These are phyloP conservation scores for Maniola jurtina DNA, from an alignment of 1,140 invertebrate species.

Conservation along the genomic window DNA sequence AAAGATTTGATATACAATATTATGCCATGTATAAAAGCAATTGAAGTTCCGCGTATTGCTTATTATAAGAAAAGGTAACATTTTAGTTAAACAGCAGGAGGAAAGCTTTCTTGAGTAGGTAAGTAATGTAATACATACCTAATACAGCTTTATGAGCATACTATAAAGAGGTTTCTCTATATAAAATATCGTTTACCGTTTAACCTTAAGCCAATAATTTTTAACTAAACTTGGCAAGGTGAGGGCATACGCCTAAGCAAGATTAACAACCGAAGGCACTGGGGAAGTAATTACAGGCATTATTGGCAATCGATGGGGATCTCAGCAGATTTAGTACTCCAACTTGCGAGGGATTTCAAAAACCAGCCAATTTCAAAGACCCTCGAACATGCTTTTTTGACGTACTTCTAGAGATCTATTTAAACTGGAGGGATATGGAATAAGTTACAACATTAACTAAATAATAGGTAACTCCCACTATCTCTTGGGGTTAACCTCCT, in stretches of 20 bases:
- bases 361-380: constrained; percentile 35
- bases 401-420: constrained; percentile 17
- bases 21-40: too few relatives aligned
- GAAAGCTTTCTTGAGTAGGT: too few relatives aligned
- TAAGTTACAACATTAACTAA: constrained; percentile 42
- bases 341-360: constrained; percentile 41
- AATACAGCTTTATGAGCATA: too few relatives aligned
- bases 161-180: neutral
- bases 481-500: constrained; percentile 39
- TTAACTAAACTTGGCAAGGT: constrained; percentile 41
- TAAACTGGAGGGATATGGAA: constrained; percentile 32
- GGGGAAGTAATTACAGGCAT: constrained; percentile 50
- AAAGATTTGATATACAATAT: too few relatives aligned
- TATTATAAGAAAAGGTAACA: too few relatives aligned
- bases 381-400: constrained; percentile 1
- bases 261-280: constrained; percentile 47
- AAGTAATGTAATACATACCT: too few relatives aligned
- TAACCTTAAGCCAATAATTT: constrained; percentile 33
- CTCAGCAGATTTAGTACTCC: constrained; percentile 47
- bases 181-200: constrained; percentile 2
- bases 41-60: too few relatives aligned
- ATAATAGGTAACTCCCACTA: constrained; percentile 40
- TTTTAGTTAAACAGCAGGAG: too few relatives aligned
- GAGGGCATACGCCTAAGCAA: constrained; percentile 41
- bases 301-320: constrained; percentile 53